A percentile compares a stretch with the other conserved stretches of the same genome.
Conservation (phyloP, 2,113 vertebrate species). For the Vidua chalybeata region DNA sequence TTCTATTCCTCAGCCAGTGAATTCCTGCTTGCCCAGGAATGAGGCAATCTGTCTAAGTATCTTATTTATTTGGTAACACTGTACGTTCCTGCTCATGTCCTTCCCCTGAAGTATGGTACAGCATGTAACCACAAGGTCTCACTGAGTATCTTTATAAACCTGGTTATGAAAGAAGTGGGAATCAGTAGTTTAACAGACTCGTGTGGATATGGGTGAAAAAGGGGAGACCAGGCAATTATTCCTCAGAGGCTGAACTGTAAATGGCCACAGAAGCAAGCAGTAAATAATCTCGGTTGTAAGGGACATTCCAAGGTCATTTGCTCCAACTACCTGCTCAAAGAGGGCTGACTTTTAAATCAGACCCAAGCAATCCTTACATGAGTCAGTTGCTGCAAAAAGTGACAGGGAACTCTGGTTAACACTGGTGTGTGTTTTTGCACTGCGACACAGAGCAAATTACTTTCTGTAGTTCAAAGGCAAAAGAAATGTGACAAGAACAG, state of each 20-base stretch:
- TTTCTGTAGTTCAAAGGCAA: neutral
- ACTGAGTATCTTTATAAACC: neutral
- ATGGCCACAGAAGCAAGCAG: neutral
- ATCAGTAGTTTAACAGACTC: neutral
- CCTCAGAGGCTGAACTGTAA: neutral
- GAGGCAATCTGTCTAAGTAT: neutral
- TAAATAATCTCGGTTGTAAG: neutral
- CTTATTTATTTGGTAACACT: conserved; percentile 1
- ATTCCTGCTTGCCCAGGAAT: neutral
- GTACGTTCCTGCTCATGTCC: neutral
- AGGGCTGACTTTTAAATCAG: neutral
- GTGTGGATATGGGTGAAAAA: neutral
- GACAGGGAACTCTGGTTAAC: neutral
- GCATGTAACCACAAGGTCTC: neutral
- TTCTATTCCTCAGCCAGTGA: neutral
- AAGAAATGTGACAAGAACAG: neutral
- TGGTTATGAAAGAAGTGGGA: neutral
- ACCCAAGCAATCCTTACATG: neutral
- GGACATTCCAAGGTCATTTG: neutral
- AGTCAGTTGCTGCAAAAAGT: neutral
- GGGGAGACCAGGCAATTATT: neutral
- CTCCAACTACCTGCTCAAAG: neutral
- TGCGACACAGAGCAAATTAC: neutral
- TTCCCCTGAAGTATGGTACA: neutral
- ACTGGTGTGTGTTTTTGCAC: neutral